phyloP scores from a whole-genome alignment of 2,888 invertebrate species.

The Horisme vitalbata region DNA sequence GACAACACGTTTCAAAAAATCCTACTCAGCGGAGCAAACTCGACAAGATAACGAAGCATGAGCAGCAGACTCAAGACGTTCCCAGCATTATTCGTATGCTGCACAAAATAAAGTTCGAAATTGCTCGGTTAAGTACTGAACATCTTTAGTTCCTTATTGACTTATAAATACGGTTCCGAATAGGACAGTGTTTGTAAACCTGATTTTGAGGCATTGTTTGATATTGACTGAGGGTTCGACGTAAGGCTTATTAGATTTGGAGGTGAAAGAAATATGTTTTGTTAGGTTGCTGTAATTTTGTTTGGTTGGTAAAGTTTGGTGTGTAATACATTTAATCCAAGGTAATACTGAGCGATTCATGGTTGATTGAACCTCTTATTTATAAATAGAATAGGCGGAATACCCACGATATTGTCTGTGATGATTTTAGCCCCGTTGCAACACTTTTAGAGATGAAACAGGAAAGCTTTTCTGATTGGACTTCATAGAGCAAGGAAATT shows the following conservation, averaged over 20 bases:
- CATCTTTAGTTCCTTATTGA: slow-evolving; percentile 9
- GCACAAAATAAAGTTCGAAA: slow-evolving; percentile 32
- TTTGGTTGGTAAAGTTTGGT: slow-evolving; percentile 3
- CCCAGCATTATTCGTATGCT: slow-evolving; percentile 34
- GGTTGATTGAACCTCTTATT: too few species aligned
- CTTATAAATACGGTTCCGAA: slow-evolving; percentile 13
- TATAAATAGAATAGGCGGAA: too few species aligned
- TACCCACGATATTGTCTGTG: too few species aligned
- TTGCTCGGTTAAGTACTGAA: slow-evolving; percentile 10
- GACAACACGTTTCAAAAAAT: slow-evolving; percentile 39
- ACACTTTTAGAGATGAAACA: too few species aligned
- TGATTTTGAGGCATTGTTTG: slow-evolving; percentile 35
- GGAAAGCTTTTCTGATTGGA: too few species aligned
- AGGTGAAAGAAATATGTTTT: slow-evolving; percentile 38
- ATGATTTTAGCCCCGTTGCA: too few species aligned
- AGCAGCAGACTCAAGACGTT: slow-evolving; percentile 51
- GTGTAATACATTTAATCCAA: not conserved
- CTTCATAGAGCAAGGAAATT: too few species aligned
- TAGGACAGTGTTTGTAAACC: slow-evolving; percentile 10
- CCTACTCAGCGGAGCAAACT: slow-evolving; percentile 36
- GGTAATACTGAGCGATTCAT: not conserved
- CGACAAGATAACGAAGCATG: slow-evolving; percentile 54
- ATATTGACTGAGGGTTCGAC: slow-evolving; percentile 53
- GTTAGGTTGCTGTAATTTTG: slow-evolving; percentile 18
- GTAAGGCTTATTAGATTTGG: slow-evolving; percentile 45